phyloP scores from a whole-genome alignment of 2,113 vertebrate species.

The Cryptomyrus ogoouensis region DNA sequence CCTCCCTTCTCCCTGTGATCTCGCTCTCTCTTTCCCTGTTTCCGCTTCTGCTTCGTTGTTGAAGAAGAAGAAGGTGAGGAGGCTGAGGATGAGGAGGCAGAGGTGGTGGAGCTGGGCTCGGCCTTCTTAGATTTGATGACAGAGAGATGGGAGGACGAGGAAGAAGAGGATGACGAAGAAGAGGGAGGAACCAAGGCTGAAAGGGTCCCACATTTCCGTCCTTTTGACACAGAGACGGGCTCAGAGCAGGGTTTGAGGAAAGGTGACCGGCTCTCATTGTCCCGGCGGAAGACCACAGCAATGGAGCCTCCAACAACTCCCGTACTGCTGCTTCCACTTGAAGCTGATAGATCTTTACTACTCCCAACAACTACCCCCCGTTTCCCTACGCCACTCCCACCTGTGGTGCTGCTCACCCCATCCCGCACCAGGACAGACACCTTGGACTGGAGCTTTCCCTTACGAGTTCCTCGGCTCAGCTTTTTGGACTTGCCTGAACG shows the following conservation, averaged over 20 bases:
- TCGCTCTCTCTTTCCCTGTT: slow-evolving; percentile 51
- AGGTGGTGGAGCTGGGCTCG: slow-evolving; percentile 68
- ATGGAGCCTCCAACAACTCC: slow-evolving; percentile 73
- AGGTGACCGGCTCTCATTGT: slow-evolving; percentile 82
- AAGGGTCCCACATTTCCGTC: slow-evolving; percentile 45
- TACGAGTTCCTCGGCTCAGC: slow-evolving; percentile 51
- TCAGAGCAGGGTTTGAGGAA: slow-evolving; percentile 76
- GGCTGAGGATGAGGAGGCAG: slow-evolving; percentile 62
- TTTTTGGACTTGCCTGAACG: slow-evolving; percentile 59
- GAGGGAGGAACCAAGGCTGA: slow-evolving; percentile 23
- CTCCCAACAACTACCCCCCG: slow-evolving; percentile 42
- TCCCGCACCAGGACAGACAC: slow-evolving; percentile 83
- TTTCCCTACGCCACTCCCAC: slow-evolving; percentile 55
- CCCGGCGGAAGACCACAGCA: slow-evolving; percentile 82
- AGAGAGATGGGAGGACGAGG: slow-evolving; percentile 37
- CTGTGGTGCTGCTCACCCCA: slow-evolving; percentile 81
- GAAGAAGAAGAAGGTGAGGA: slow-evolving; percentile 60
- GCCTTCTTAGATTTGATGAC: slow-evolving; percentile 55
- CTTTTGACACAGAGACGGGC: slow-evolving; percentile 42
- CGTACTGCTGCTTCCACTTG: slow-evolving; percentile 40
- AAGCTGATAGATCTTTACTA: slow-evolving; percentile 49
- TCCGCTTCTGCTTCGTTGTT: slow-evolving; percentile 54
- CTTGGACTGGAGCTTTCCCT: slow-evolving; percentile 87
- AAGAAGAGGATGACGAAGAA: slow-evolving; percentile 19
- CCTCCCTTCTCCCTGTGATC: slow-evolving; percentile 43